These are phyloP conservation scores for Oscheius sp. DNA, from an alignment of 2,888 invertebrate species.

Conservation along the genomic window DNA sequence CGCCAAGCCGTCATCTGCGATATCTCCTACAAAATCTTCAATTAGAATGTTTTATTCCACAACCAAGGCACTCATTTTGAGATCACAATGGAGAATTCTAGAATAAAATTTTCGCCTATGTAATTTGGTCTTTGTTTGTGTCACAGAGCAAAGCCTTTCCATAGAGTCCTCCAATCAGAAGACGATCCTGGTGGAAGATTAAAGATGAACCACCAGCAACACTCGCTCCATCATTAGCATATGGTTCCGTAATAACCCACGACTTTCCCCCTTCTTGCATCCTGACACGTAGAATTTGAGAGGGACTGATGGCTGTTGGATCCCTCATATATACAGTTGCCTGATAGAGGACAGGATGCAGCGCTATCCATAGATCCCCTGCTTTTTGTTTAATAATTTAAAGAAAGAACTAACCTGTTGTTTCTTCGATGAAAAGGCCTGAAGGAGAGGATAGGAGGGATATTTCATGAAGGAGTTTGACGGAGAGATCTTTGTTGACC, in stretches of 20 bases:
- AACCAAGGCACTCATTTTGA: slow-evolving; percentile 12
- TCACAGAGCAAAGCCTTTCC: slow-evolving; percentile 54
- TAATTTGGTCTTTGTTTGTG: slow-evolving; percentile 51
- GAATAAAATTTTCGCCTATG: slow-evolving; percentile 31
- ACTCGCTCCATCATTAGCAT: slow-evolving; percentile 65
- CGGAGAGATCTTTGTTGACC: slow-evolving; percentile 50
- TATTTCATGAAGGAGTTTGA: slow-evolving; percentile 51
- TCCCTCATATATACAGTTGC: slow-evolving; percentile 35
- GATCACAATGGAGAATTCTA: neutral
- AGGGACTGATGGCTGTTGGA: slow-evolving; percentile 36
- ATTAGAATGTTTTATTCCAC: neutral
- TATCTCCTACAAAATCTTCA: neutral
- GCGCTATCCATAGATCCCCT: slow-evolving; percentile 51
- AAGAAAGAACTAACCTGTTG: no score
- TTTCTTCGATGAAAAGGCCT: slow-evolving; percentile 48
- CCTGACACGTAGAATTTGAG: slow-evolving; percentile 60
- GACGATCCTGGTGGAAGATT: slow-evolving; percentile 47
- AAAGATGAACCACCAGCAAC: slow-evolving; percentile 50
- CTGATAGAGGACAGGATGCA: slow-evolving; percentile 57
- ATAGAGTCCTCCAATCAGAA: slow-evolving; percentile 65
- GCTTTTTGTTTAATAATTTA: slow-evolving; percentile 45
- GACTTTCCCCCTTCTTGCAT: slow-evolving; percentile 59
- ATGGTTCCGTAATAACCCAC: slow-evolving; percentile 69
- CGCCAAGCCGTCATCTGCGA: slow-evolving; percentile 31
- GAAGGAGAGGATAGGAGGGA: slow-evolving; percentile 55